Evolutionary conservation across 2,888 invertebrate species (phyloP), one percentile per base, ranked within the genome.

Genomic region (Diaphora mendica): DNA sequence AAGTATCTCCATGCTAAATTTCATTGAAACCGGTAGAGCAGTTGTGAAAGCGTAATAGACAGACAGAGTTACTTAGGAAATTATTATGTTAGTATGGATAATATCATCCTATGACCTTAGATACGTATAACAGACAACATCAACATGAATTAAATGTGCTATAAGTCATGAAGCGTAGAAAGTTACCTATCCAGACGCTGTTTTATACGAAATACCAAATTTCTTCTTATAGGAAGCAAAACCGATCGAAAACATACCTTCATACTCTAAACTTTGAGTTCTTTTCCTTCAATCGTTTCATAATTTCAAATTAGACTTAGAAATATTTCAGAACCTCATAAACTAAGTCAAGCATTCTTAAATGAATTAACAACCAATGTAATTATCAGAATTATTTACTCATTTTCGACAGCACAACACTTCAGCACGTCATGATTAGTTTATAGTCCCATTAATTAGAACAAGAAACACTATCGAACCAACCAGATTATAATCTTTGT

Each of bases 391-490:
- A 62, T 62, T 65, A 64, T 65, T 39, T 51, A 39, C 48, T n/a
- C 15, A 71, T 51, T 48, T 65, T 11, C 71, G 70, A 70, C 70
- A 68, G 33, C 71, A 66, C 26, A 71, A 80, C 68, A 78, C 67
- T 73, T 55, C 8, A 26, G n/a, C 71, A 70, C 26, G 70, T 72
- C 26, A 76, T 65, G 59, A 77, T 44, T 71, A 42, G 48, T 33
- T 71, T 35, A 70, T 71, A 69, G 78, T 76, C 68, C 62, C 42
- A 76, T 77, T 76, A 73, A 73, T 75, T 79, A 59, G 33, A 64
- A 65, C 59, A n/a, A n/a, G n/a, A n/a, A n/a, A n/a, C n/a, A 73
- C 35, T 51, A 64, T 65, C 51, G 13, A 74, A 62, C 11, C n/a
- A 68, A 78, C 23, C 23, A 5, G 72, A 81, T 81, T 71, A 67